Percentiles rank a stretch among this genome's conserved stretches.
Conservation (phyloP, 1,140 invertebrate species). For the Calephelis virginiensis region DNA sequence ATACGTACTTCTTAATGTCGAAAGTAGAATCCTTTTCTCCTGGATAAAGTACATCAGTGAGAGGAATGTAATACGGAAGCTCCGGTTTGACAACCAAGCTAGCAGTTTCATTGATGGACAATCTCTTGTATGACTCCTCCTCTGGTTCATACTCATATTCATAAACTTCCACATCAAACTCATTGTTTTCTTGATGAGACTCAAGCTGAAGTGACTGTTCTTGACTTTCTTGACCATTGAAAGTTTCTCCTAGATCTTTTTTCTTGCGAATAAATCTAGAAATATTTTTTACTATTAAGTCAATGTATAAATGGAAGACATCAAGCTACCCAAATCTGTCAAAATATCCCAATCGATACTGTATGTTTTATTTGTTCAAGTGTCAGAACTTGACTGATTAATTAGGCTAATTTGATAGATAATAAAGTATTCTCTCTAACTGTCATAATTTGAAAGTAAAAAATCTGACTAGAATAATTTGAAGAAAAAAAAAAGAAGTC, state of each 20-base stretch:
- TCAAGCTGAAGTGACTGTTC: conserved; percentile 25
- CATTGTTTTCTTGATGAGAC: conserved; percentile 42
- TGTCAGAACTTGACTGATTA: too few relatives aligned
- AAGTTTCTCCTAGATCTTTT: conserved; percentile 50
- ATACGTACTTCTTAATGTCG: conserved; percentile 58
- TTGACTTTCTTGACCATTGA: conserved; percentile 33
- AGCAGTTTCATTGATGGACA: conserved; percentile 28
- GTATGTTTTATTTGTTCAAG: too few relatives aligned
- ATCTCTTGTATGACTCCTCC: conserved; percentile 39
- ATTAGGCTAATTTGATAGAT: too few relatives aligned
- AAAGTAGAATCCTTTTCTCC: conserved; percentile 58
- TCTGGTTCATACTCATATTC: conserved; percentile 42
- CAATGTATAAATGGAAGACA: background rate
- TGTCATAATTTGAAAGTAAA: too few relatives aligned
- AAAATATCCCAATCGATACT: too few relatives aligned
- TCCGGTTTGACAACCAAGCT: conserved; percentile 43
- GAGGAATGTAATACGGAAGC: conserved; percentile 48
- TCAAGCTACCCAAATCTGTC: too few relatives aligned
- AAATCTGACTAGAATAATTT: too few relatives aligned
- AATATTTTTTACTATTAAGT: background rate
- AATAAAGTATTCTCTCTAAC: too few relatives aligned
- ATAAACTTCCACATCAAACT: conserved; percentile 55
- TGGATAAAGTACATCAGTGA: conserved; percentile 59
- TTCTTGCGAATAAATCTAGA: conserved; percentile 57
- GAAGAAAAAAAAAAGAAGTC: too few relatives aligned